Evolutionary conservation across 2,797 vertebrate species (phyloP), one percentile per base, ranked within the genome.

Genomic region (Threskiornis aethiopicus): DNA sequence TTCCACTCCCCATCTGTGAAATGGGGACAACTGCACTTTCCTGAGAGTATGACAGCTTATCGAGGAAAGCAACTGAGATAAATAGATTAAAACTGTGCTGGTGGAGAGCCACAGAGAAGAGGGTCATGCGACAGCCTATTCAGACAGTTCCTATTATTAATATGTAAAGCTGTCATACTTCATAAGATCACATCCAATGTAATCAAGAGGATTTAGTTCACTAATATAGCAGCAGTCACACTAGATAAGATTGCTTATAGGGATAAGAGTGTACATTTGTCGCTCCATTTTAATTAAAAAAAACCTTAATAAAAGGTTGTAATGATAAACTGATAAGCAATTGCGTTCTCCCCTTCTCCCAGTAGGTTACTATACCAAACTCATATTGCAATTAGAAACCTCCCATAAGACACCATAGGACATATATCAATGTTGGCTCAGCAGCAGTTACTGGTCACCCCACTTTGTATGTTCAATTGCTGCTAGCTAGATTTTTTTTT

Each of bases 141-240:
- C 97, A 96, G 93, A 73, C 78, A 62, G 94, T 90, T 93, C 90
- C 89, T 95, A 94, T 95, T 97, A 97, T 96, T 97, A 97, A 97
- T 95, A 96, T 93, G 94, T 95, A 96, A 97, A 97, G 95, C 96
- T 97, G 96, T 97, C 97, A 93, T 96, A 97, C 96, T 96, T 97
- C 97, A 96, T 97, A 96, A 97, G 96, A 97, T 97, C 97, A 96
- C 96, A 94, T 92, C 94, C 96, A 93, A 71, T 87, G 95, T 95
- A 97, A 97, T 97, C 96, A 97, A 96, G 92, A 95, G 95, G 96
- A 96, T 97, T 97, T 97, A 96, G 94, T 96, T 94, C 95, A 96
- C 96, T 96, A 97, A 96, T 96, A 96, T 95, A 97, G 94, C 89
- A 90, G 91, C 91, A 97, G 96, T 96, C 93, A 96, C 95, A 97